Evolutionary conservation across 1,140 invertebrate species (phyloP).

Genomic region (Drosophila sproati): DNA sequence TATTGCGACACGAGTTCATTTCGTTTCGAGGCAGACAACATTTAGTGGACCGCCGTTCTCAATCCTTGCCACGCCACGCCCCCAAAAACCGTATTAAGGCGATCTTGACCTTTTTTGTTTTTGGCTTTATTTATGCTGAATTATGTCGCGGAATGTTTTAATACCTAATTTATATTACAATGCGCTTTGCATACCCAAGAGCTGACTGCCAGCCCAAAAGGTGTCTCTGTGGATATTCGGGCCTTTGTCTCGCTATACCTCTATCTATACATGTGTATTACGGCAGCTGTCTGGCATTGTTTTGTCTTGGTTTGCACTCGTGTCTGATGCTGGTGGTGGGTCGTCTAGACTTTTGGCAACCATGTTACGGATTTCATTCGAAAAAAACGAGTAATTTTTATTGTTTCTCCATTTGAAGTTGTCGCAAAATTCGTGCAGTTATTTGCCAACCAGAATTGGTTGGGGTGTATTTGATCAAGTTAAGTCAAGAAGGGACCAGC

Average conservation of each 20-base stretch:
- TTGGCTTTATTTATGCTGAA: slow-evolving; percentile 46
- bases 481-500: not conserved
- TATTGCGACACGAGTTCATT: slow-evolving; percentile 75
- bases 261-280: slow-evolving; percentile 27
- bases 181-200: slow-evolving; percentile 52
- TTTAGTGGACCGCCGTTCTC: slow-evolving; percentile 22
- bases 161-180: slow-evolving; percentile 28
- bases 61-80: slow-evolving; percentile 29
- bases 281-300: slow-evolving; percentile 56
- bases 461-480: not conserved
- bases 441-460: slow-evolving; percentile 26
- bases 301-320: slow-evolving; percentile 13
- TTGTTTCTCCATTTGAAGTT: slow-evolving; percentile 54
- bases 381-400: slow-evolving; percentile 54
- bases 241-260: not conserved
- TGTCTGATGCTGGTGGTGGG: slow-evolving; percentile 2
- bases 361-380: slow-evolving; percentile 59
- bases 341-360: slow-evolving; percentile 75
- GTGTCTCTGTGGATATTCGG: slow-evolving; percentile 34
- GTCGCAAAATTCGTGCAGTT: slow-evolving; percentile 41
- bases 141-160: slow-evolving; percentile 58
- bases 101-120: slow-evolving; percentile 40
- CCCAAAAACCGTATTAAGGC: slow-evolving; percentile 2
- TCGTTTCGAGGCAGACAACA: slow-evolving; percentile 30
- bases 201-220: slow-evolving; percentile 29